Percentiles rank a stretch among this genome's conserved stretches.
These are phyloP conservation scores for Pogonomyrmex californicus DNA, from an alignment of 1,140 invertebrate species.

Conservation along the genomic window DNA sequence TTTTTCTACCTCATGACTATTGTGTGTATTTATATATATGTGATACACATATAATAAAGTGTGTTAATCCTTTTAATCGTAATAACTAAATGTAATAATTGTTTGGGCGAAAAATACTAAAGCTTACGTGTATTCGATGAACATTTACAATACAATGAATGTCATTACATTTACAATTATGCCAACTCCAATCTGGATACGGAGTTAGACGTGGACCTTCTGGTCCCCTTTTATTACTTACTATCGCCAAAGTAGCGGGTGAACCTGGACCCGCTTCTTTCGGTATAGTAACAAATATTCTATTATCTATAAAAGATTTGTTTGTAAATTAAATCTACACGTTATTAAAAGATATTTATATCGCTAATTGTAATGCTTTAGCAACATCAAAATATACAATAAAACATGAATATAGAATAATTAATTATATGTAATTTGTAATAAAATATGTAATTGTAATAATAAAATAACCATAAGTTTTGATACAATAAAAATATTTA, in stretches of 20 bases:
- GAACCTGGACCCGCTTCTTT: neutral
- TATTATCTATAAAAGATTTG: slow-evolving; percentile 4
- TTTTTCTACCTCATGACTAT: neutral
- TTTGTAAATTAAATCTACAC: neutral
- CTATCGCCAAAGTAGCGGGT: neutral
- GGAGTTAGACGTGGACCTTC: slow-evolving; percentile 23
- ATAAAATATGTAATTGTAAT: no score
- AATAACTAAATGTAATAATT: neutral
- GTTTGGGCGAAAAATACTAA: neutral
- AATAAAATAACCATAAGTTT: neutral
- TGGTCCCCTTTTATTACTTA: neutral
- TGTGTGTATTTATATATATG: neutral
- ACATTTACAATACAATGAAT: neutral
- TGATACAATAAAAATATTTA: neutral
- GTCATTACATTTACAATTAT: neutral
- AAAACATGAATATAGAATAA: neutral
- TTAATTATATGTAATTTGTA: neutral
- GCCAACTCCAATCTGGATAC: slow-evolving; percentile 43
- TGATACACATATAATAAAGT: neutral
- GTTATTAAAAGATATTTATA: neutral
- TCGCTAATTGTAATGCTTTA: neutral
- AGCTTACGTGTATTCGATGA: slow-evolving; percentile 9
- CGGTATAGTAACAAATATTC: neutral
- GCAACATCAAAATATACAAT: neutral
- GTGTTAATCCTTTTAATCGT: no score